Conservation (phyloP, 2,888 invertebrate species). For the Macrophya alboannulata region DNA sequence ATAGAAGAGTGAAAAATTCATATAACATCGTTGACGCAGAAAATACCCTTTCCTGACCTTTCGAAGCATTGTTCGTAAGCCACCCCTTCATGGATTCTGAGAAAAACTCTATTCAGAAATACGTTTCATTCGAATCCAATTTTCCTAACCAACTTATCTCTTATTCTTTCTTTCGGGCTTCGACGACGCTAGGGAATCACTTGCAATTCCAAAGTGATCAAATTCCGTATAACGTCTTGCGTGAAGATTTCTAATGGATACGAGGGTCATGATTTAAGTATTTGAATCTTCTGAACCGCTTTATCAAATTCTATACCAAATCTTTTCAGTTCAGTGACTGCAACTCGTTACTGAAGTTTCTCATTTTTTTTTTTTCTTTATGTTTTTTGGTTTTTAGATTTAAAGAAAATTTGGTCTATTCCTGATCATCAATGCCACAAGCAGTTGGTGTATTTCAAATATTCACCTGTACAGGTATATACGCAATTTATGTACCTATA, state of each 20-base stretch:
- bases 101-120: conserved; percentile 15
- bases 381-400: background rate
- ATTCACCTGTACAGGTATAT: background rate
- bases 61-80: conserved; percentile 5
- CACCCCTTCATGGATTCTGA: conserved; percentile 4
- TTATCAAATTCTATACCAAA: background rate
- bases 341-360: no score
- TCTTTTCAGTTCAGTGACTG: background rate
- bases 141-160: background rate
- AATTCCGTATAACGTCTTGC: background rate
- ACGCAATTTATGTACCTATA: background rate
- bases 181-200: conserved; percentile 17
- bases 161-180: background rate
- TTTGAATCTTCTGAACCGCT: background rate
- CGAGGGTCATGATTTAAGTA: background rate
- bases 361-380: no score
- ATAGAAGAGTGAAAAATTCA: conserved; percentile 14
- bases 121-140: conserved; percentile 21
- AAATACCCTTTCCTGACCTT: conserved; percentile 11
- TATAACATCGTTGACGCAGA: conserved; percentile 16
- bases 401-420: background rate
- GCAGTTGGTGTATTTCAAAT: background rate
- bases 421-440: background rate
- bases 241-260: conserved; percentile 3
- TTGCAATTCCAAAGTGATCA: conserved; percentile 17